These are phyloP conservation scores for Sycophila texana DNA, from an alignment of 2,888 invertebrate genomes.

Conservation along the genomic window DNA sequence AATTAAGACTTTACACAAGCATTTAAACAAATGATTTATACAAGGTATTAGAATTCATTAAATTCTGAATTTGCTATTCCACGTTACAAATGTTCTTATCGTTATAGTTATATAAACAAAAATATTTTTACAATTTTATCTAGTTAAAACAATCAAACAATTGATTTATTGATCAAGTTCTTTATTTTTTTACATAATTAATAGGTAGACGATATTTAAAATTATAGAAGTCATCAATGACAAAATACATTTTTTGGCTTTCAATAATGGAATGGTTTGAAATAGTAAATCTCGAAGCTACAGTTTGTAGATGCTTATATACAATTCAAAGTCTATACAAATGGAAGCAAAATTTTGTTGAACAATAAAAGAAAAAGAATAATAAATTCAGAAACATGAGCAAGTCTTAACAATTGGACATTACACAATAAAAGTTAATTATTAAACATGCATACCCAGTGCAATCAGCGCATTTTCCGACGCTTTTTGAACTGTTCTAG, in stretches of 20 bases:
- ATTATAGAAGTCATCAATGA: constrained; percentile 30
- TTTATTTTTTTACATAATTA: constrained; percentile 52
- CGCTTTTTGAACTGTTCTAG: constrained; percentile 37
- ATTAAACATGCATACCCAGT: constrained; percentile 42
- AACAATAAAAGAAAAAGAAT: constrained; percentile 29
- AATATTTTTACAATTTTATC: constrained; percentile 6
- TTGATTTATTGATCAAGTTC: constrained; percentile 39
- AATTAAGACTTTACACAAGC: no score
- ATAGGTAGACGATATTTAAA: constrained; percentile 34
- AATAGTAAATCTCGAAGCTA: constrained; percentile 41
- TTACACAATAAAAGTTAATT: constrained; percentile 40
- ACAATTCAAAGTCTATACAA: constrained; percentile 52
- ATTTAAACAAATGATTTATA: no score
- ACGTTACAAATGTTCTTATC: neutral
- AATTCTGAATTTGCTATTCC: neutral
- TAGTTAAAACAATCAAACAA: constrained; percentile 26
- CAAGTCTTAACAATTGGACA: constrained; percentile 38
- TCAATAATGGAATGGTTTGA: constrained; percentile 53
- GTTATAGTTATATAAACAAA: neutral
- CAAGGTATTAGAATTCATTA: no score
- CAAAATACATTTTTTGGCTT: constrained; percentile 48
- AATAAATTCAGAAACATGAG: constrained; percentile 40
- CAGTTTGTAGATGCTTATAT: constrained; percentile 46
- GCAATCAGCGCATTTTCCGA: constrained; percentile 45
- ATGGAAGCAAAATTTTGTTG: constrained; percentile 45